These are phyloP conservation scores for Aphaenogaster rudis DNA, from an alignment of 1,140 invertebrate species.

Conservation along the genomic window DNA sequence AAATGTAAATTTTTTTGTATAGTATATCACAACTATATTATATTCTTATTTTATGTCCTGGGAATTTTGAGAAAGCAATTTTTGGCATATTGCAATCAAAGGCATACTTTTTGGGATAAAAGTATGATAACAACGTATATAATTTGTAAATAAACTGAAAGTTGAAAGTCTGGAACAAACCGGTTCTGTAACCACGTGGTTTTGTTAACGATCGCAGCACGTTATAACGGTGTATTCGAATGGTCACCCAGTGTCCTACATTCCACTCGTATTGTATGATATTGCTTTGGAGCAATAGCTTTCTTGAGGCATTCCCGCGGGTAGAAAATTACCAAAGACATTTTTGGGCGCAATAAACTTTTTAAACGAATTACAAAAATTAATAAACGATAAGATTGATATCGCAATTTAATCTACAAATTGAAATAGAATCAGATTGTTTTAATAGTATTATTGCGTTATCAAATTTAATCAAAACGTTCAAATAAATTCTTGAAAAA, in stretches of 20 bases:
- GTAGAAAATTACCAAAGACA: neutral
- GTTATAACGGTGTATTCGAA: slow-evolving; percentile 85
- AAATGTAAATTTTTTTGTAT: neutral
- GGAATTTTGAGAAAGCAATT: neutral
- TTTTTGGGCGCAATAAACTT: neutral
- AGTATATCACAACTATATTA: neutral
- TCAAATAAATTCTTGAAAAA: neutral
- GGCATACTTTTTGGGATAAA: neutral
- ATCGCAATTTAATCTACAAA: neutral
- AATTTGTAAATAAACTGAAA: slow-evolving; percentile 53
- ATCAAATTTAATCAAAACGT: neutral
- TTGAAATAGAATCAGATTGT: neutral
- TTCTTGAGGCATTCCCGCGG: neutral
- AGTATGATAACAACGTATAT: neutral
- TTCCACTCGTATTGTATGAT: slow-evolving; percentile 67
- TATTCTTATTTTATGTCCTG: neutral
- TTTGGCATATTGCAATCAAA: neutral
- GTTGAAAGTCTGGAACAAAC: slow-evolving; percentile 60
- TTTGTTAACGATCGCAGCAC: slow-evolving; percentile 75
- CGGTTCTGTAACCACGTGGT: slow-evolving; percentile 61
- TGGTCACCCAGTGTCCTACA: slow-evolving; percentile 85
- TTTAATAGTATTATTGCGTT: neutral
- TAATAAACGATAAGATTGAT: neutral
- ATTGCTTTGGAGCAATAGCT: slow-evolving; percentile 54
- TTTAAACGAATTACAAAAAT: neutral